A percentile compares a stretch with the other conserved stretches of the same genome.
These are phyloP conservation scores for Apogon talboti DNA, from an alignment of 2,797 vertebrate genomes.

Conservation along the genomic window DNA sequence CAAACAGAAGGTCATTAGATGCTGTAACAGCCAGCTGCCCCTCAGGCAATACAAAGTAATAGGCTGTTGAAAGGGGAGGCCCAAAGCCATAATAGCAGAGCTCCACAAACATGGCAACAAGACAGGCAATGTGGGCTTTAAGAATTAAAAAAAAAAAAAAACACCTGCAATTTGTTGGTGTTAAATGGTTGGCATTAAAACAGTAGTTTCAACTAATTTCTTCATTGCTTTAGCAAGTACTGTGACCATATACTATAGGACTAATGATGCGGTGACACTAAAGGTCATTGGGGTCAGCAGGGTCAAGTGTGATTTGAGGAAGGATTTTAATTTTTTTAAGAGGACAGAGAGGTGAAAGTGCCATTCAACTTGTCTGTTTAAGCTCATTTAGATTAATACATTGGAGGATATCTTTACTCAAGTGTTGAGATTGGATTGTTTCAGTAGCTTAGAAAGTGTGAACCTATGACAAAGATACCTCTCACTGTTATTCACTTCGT, in stretches of 20 bases:
- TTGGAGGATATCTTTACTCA: constrained; percentile 59
- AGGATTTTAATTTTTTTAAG: constrained; percentile 44
- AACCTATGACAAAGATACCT: constrained; percentile 15
- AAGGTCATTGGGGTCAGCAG: constrained; percentile 42
- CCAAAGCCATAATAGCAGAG: constrained; percentile 51
- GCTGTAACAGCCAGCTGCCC: constrained; percentile 64
- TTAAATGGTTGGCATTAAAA: constrained; percentile 11
- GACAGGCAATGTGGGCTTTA: constrained; percentile 19
- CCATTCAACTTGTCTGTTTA: constrained; percentile 28
- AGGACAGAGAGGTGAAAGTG: constrained; percentile 5
- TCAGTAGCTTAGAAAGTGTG: constrained; percentile 17
- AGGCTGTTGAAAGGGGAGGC: constrained; percentile 57
- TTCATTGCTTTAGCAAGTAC: neutral
- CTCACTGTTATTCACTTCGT: neutral
- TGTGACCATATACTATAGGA: neutral
- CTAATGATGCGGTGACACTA: constrained; percentile 10
- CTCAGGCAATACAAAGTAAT: constrained; percentile 65
- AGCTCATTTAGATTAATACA: constrained; percentile 49
- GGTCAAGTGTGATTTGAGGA: constrained; percentile 59
- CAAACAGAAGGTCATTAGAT: constrained; percentile 69
- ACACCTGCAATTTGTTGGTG: constrained; percentile 13
- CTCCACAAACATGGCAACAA: constrained; percentile 34
- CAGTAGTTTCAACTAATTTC: neutral
- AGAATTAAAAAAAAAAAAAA: constrained; percentile 21
- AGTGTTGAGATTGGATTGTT: no score